Percentiles rank a stretch among this genome's conserved stretches.
phyloP scores from a whole-genome alignment of 2,797 vertebrate species.

The Lophius americanus region DNA sequence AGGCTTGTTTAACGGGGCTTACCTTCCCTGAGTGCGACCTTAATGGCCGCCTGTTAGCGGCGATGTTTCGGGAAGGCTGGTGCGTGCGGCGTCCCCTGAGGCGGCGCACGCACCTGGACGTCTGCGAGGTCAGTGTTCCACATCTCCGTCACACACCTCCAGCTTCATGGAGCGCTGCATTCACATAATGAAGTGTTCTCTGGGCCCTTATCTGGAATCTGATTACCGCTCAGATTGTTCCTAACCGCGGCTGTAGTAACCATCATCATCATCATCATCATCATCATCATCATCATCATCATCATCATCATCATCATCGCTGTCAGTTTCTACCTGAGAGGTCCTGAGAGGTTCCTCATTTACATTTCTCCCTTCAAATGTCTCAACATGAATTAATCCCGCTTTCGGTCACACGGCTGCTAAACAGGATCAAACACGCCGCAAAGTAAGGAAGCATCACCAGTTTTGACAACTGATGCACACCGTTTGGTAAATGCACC shows the following conservation, averaged over 20 bases:
- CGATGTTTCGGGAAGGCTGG: slow-evolving; percentile 68
- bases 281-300: not conserved
- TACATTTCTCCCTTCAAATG: not conserved
- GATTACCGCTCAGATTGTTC: not conserved
- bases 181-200: slow-evolving; percentile 57
- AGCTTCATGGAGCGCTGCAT: slow-evolving; percentile 42
- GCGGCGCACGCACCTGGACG: slow-evolving; percentile 46
- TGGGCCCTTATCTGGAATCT: not conserved
- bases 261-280: too few relatives aligned
- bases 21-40: slow-evolving; percentile 79
- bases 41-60: slow-evolving; percentile 77
- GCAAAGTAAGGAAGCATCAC: too few relatives aligned
- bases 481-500: too few relatives aligned
- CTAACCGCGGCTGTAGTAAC: too few relatives aligned
- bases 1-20: slow-evolving; percentile 64
- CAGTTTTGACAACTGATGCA: too few relatives aligned
- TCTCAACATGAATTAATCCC: not conserved
- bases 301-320: not conserved
- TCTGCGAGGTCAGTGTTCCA: slow-evolving; percentile 39
- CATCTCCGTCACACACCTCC: slow-evolving; percentile 21
- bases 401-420: too few relatives aligned
- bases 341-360: not conserved
- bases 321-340: not conserved
- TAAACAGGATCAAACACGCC: too few relatives aligned
- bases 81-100: slow-evolving; percentile 42